Base-by-base conservation (phyloP, 2,797 vertebrate species). In the Coccyzus lansbergi region DNA sequence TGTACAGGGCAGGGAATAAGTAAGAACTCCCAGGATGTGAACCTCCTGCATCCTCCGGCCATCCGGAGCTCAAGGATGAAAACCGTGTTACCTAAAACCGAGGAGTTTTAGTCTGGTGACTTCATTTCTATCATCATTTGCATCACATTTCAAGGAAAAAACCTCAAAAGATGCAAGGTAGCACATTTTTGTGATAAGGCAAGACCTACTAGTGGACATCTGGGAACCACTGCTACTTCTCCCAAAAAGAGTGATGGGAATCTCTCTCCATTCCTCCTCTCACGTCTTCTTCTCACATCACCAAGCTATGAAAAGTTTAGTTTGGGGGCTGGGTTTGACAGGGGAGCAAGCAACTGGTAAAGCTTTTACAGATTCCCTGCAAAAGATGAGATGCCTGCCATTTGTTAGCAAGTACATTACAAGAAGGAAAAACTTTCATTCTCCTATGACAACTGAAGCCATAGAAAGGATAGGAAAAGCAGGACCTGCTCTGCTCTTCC, bases 1-100 rank as follows among this genome's bases (percentile, higher is more conserved):
- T 14, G 14, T 7, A 0, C 2, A 5, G 52, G 48, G 24, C 36
- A 20, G 7, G 36, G 46, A 56, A 8, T 8, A 36, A 0, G 0
- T 8, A 36, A 0, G 0, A 68, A 36, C 36, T 63, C 1, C 20
- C 6, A 26, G 31, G 56, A 36, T 0, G 0, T 2, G 38, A 58
- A 53, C 7, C 12, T 28, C 11, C 42, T 71, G 31, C 34, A 31
- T 8, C 48, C 42, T 18, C n/a, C n/a, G n/a, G 14, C n/a, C 64
- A 26, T 31, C 42, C 46, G 36, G 44, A 17, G 17, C 59, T 64
- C 33, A 11, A 59, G n/a, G 58, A 64, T 21, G 21, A 53, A 83
- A 84, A 83, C 33, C 10, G 20, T 0, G 0, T 21, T n/a, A 46
- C 4, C 59, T 31, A 28, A 44, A 82, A 22, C 33, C 25, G 3